Percentiles rank a stretch among this genome's conserved stretches.
Conservation (phyloP, 2,797 vertebrate genomes). For the Luscinia luscinia region DNA sequence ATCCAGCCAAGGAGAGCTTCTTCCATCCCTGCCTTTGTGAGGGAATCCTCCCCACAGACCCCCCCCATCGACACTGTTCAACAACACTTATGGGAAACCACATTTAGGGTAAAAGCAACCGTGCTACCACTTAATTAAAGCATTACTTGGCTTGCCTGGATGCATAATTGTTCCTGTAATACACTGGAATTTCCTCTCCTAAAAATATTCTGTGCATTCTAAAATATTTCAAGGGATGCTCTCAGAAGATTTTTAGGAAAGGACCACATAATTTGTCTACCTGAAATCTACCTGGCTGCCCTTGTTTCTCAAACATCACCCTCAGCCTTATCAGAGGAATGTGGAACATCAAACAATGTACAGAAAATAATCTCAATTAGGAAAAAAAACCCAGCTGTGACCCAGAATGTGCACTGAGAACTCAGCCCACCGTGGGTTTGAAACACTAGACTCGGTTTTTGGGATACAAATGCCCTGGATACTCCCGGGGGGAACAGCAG, state of each 20-base stretch:
- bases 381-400: background rate
- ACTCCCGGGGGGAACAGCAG: background rate
- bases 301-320: background rate
- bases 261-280: accelerated
- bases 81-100: background rate
- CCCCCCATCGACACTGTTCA: background rate
- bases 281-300: background rate
- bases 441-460: background rate
- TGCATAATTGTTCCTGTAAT: background rate
- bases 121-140: background rate
- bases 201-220: background rate
- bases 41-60: background rate
- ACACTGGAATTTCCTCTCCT: background rate
- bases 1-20: background rate
- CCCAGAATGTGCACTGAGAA: background rate
- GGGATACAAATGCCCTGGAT: background rate
- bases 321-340: background rate
- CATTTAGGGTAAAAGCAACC: background rate
- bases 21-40: background rate
- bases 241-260: background rate
- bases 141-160: background rate
- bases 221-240: background rate
- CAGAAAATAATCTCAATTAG: background rate
- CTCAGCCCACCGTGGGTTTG: background rate
- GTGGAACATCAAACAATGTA: background rate